phyloP scores from a whole-genome alignment of 2,888 invertebrate genomes.

The Pelosia muscerda region DNA sequence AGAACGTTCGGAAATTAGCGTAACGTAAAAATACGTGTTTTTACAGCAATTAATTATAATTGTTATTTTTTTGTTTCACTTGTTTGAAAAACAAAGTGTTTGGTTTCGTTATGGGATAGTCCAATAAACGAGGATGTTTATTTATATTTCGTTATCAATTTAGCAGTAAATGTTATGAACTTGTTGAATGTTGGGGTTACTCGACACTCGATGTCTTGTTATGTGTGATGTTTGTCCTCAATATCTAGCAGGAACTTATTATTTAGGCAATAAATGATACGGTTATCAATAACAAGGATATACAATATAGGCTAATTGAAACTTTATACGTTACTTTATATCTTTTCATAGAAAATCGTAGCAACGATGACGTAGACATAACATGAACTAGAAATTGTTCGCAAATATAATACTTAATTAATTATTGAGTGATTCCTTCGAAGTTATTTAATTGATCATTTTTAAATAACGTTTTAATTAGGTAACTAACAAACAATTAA shows the following conservation, averaged over 20 bases:
- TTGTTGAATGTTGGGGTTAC: background rate
- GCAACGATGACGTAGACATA: background rate
- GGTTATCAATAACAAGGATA: background rate
- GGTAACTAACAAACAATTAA: background rate
- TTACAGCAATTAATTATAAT: background rate
- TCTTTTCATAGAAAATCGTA: background rate
- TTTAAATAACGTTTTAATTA: background rate
- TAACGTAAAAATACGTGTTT: background rate
- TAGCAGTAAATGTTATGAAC: slow-evolving; percentile 13
- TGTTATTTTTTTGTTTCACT: background rate
- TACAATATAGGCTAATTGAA: background rate
- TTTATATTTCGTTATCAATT: slow-evolving; percentile 11
- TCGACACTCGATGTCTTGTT: background rate
- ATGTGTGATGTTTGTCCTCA: background rate
- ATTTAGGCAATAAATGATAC: background rate
- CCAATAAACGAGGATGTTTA: slow-evolving; percentile 1
- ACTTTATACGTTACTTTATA: background rate
- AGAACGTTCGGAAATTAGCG: too few species aligned
- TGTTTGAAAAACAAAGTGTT: slow-evolving; percentile 5
- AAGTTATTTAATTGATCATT: background rate
- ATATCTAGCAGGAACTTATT: background rate
- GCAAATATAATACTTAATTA: too few species aligned
- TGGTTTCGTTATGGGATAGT: slow-evolving; percentile 2
- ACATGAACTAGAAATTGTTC: too few species aligned
- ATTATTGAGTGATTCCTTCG: background rate